Percentiles rank a stretch among this genome's conserved stretches.
phyloP scores from a whole-genome alignment of 2,113 vertebrate species.

The Fregata magnificens region DNA sequence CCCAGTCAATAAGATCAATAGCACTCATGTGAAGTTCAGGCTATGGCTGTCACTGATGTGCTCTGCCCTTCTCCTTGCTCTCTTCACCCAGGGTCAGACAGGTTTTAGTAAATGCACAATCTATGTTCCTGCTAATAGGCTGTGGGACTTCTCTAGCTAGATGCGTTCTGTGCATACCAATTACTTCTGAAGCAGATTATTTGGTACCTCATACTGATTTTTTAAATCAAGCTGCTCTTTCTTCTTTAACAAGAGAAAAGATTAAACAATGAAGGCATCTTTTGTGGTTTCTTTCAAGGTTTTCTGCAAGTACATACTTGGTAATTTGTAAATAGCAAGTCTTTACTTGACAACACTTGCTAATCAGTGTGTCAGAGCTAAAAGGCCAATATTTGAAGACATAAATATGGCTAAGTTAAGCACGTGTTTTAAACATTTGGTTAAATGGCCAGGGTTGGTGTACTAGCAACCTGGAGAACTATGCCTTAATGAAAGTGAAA shows the following conservation, averaged over 20 bases:
- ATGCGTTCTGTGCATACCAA: background rate
- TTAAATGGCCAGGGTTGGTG: background rate
- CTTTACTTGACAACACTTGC: background rate
- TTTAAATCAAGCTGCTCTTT: background rate
- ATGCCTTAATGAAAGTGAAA: background rate
- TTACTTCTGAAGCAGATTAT: background rate
- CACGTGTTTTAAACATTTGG: background rate
- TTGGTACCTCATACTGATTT: background rate
- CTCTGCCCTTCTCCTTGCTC: background rate
- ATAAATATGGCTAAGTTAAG: background rate
- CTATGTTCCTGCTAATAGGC: background rate
- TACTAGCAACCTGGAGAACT: background rate
- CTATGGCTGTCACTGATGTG: background rate
- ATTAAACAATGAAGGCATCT: background rate
- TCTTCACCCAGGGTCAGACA: background rate
- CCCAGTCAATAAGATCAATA: conserved; percentile 72
- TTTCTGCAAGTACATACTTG: background rate
- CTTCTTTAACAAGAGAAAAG: background rate
- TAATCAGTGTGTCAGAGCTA: background rate
- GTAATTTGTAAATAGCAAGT: background rate
- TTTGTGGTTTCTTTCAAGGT: background rate
- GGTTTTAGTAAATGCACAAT: background rate
- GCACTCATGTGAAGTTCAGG: background rate
- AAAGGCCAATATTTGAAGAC: background rate
- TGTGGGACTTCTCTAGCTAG: background rate